Evolutionary conservation across 2,113 vertebrate genomes (phyloP), one percentile per base, ranked within the genome.

Genomic region (Solea senegalensis): DNA sequence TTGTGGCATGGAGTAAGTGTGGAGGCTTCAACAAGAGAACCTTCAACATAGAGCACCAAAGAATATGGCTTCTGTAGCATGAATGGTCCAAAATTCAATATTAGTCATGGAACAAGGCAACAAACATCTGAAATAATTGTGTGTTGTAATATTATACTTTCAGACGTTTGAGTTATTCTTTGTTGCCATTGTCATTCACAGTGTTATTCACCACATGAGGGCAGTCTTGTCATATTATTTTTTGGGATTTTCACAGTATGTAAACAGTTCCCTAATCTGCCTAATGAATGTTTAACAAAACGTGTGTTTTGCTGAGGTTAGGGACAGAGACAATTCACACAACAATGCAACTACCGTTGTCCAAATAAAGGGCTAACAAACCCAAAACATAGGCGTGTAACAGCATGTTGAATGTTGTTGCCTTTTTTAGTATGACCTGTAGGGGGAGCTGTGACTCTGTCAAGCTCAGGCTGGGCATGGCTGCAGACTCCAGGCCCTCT

Each of bases 391-490:
- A 1, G 45, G 5, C 12, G 11, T 12, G 45, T 13, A 9, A 11
- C 11, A 4, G 11, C 4, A 5, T 11, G 14, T 48, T 48, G 4
- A 43, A 8, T 41, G 21, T 68, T 63, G 62, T 65, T 67, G 63
- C 80, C 5, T 46, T 64, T 16, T 13, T 2, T 5, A 6, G 4
- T 46, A 9, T 55, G 4, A 15, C 64, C 84, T 13, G 62, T 51
- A 80, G 89, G 88, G 77, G 89, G 87, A 48, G 88, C 86, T 91
- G 85, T 91, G 73, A 81, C 27, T 82, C 87, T 64, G 40, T 48
- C 43, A 10, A 50, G 61, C 53, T 63, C 27, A 7, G 54, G 11
- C 43, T 41, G n/a, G 28, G n/a, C 7, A 7, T 21, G 0, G 53
- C 55, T 67, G 49, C 65, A 76, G 58, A 48, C 57, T 52, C 11